Base-by-base conservation (phyloP, 2,888 invertebrate species). In the Crepidodera aurea region DNA sequence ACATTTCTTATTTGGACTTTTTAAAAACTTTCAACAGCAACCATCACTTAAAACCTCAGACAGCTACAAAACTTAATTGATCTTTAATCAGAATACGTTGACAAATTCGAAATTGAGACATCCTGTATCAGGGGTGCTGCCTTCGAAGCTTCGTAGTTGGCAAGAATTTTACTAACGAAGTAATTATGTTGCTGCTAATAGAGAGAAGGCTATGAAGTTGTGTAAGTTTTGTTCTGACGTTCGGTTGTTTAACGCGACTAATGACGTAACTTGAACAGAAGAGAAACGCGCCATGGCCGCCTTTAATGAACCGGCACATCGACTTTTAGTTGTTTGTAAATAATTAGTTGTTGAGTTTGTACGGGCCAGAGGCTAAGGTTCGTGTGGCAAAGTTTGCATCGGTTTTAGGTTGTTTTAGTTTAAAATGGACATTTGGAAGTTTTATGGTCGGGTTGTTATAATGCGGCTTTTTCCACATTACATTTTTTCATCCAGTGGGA, bases 211-310 rank as follows among this genome's bases (percentile, higher is more conserved):
- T 62, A 64, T 62, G 68, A 74, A 76, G 75, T 75, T 75, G 75
- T 73, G 75, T 73, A 75, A 77, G 76, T 77, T 78, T 77, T 77
- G 78, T 78, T 76, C 75, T 72, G 76, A 76, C 77, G 71, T 77
- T 76, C 76, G 73, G 77, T 77, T 77, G 80, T 71, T 81, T 81
- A 71, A 81, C 60, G 80, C 88, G 89, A 67, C 87, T 88, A 82
- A 88, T 87, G 63, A 90, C 86, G 79, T 93, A 93, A 67, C 89
- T 88, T 65, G 90, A 88, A 22, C 93, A 81, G 94, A 90, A 62
- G 68, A 44, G 48, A 40, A 48, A 19, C 25, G 48, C 27, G 54
- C 42, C 13, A 42, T 68, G 93, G 89, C 83, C 95, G 95, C 60
- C 73, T 73, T 73, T 77, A 75, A 77, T 75, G 76, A 76, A 76